These are phyloP conservation scores for Spermophilus dauricus DNA, from an alignment of 2,113 vertebrate species.

Conservation along the genomic window DNA sequence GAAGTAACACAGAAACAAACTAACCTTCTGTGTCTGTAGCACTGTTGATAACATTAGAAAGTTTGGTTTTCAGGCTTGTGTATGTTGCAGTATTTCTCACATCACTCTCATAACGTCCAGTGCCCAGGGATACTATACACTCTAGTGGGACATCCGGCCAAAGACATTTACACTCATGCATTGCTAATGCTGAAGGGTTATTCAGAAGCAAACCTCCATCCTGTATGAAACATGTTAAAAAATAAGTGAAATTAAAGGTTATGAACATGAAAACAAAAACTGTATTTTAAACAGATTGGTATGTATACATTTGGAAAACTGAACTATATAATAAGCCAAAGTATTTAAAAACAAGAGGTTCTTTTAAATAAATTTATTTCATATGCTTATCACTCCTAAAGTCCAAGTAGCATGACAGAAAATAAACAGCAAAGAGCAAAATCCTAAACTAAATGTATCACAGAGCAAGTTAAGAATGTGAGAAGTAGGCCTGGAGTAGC, in stretches of 20 bases:
- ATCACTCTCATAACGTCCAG: conserved; percentile 92
- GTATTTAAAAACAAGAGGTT: conserved; percentile 74
- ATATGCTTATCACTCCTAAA: neutral
- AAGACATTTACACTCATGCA: conserved; percentile 96
- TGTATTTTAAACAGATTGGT: neutral
- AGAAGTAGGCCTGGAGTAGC: neutral
- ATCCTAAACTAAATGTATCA: neutral
- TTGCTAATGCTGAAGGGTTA: conserved; percentile 96
- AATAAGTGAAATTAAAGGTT: conserved; percentile 17
- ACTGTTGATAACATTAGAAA: conserved; percentile 97
- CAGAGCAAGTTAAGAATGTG: neutral
- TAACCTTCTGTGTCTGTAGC: conserved; percentile 96
- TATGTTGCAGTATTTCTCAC: conserved; percentile 89
- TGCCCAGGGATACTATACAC: conserved; percentile 96
- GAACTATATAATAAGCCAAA: conserved; percentile 51
- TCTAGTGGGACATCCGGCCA: conserved; percentile 96
- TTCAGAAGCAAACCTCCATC: conserved; percentile 98
- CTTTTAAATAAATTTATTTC: conserved; percentile 54
- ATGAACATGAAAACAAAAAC: conserved; percentile 12
- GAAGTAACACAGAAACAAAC: neutral
- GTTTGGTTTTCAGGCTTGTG: conserved; percentile 96
- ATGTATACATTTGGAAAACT: neutral
- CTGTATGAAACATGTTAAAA: conserved; percentile 85
- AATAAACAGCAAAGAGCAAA: neutral
- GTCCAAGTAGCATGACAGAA: neutral